These are phyloP conservation scores for Digitonthophagus gazella DNA, from an alignment of 2,888 invertebrate species.

Conservation along the genomic window DNA sequence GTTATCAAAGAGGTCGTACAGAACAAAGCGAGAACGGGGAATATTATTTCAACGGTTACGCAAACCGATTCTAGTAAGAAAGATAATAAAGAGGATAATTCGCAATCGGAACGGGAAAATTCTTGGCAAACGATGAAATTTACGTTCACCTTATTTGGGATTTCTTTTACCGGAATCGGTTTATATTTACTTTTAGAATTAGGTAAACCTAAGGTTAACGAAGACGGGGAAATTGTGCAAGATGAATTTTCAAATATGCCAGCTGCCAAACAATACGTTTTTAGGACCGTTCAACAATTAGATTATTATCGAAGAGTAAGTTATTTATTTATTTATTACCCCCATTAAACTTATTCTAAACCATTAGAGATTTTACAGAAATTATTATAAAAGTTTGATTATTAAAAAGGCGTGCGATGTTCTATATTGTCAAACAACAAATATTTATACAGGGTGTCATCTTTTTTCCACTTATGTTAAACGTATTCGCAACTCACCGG, in stretches of 20 bases:
- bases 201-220: constrained; percentile 71
- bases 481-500: too few species aligned
- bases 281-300: constrained; percentile 56
- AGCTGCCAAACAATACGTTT: constrained; percentile 73
- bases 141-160: constrained; percentile 55
- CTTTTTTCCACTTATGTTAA: too few species aligned
- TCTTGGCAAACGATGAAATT: constrained; percentile 48
- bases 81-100: constrained; percentile 6
- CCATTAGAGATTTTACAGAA: too few species aligned
- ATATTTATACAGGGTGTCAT: too few species aligned
- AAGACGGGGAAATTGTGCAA: constrained; percentile 68
- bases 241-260: constrained; percentile 74
- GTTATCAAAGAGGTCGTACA: background rate
- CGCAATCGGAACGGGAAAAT: constrained; percentile 32
- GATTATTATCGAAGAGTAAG: constrained; percentile 45
- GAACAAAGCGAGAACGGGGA: background rate
- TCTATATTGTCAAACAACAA: too few species aligned
- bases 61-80: constrained; percentile 11
- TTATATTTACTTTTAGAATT: constrained; percentile 65
- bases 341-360: too few species aligned
- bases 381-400: too few species aligned
- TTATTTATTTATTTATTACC: background rate
- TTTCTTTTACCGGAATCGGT: constrained; percentile 59
- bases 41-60: constrained; percentile 20
- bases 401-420: too few species aligned